Conservation (phyloP, 2,797 vertebrate genomes). For the Varecia variegata region DNA sequence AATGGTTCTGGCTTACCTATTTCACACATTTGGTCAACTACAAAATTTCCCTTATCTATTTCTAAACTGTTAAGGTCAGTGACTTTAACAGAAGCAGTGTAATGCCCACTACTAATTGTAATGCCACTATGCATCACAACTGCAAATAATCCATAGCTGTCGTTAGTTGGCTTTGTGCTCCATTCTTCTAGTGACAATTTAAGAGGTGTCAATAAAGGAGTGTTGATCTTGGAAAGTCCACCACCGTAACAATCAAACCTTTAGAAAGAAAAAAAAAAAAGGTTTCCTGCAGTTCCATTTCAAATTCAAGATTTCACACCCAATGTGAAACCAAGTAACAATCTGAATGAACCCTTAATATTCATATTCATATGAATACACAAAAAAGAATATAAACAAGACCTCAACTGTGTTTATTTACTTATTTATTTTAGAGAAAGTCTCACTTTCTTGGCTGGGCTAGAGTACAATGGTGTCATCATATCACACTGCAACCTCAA, state of each 20-base stretch:
- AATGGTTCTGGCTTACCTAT: conserved; percentile 81
- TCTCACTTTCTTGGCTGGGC: no score
- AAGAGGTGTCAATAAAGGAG: conserved; percentile 94
- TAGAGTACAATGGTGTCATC: no score
- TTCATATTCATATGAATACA: neutral
- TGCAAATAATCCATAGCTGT: conserved; percentile 93
- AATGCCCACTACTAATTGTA: conserved; percentile 98
- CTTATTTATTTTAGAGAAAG: no score
- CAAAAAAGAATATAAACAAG: neutral
- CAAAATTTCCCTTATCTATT: conserved; percentile 81
- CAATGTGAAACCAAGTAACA: conserved; percentile 44
- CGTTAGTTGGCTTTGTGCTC: conserved; percentile 90
- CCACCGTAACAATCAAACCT: conserved; percentile 95
- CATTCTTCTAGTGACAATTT: conserved; percentile 94
- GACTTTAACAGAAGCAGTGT: conserved; percentile 95
- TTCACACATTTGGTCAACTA: conserved; percentile 72
- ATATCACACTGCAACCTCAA: no score
- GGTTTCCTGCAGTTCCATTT: conserved; percentile 35
- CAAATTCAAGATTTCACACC: conserved; percentile 19
- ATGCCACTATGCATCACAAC: conserved; percentile 99
- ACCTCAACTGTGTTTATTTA: no score
- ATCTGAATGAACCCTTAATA: conserved; percentile 38
- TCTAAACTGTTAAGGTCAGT: conserved; percentile 87
- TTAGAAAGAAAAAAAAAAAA: conserved; percentile 28
- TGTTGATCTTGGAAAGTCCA: conserved; percentile 97